Conservation (phyloP, 2,113 vertebrate species). For the Corvus moneduloides region DNA sequence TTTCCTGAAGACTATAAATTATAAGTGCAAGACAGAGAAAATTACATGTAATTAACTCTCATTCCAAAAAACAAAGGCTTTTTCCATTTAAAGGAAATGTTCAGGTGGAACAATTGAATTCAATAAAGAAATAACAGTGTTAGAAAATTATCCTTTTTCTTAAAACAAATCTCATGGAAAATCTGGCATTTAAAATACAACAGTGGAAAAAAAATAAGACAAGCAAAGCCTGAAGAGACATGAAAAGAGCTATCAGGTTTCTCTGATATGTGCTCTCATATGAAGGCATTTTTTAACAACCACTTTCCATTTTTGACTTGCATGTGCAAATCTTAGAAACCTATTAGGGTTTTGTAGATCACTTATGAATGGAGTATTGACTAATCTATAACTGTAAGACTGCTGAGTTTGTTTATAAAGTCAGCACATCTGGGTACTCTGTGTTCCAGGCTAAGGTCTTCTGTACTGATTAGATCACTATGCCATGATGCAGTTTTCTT, state of each 20-base stretch:
- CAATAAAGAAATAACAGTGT: background rate
- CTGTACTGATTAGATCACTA: background rate
- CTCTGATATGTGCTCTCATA: rapidly evolving
- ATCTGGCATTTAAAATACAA: background rate
- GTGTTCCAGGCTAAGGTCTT: background rate
- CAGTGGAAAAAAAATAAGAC: background rate
- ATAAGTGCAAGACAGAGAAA: background rate
- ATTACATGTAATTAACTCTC: background rate
- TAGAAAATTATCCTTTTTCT: background rate
- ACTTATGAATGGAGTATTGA: background rate
- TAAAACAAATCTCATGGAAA: background rate
- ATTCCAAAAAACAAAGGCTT: background rate
- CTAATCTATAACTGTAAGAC: background rate
- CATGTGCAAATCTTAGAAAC: background rate
- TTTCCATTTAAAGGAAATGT: background rate
- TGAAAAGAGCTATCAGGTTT: background rate
- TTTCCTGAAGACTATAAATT: background rate
- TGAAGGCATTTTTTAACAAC: background rate
- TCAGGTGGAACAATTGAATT: background rate
- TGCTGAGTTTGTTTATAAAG: background rate
- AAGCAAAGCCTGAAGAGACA: background rate
- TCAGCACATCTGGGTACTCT: background rate
- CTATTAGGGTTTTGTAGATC: background rate
- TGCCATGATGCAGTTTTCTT: background rate
- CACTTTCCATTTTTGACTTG: background rate